Evolutionary conservation across 1,140 invertebrate species (phyloP).

Genomic region (Acromyrmex echinatior): DNA sequence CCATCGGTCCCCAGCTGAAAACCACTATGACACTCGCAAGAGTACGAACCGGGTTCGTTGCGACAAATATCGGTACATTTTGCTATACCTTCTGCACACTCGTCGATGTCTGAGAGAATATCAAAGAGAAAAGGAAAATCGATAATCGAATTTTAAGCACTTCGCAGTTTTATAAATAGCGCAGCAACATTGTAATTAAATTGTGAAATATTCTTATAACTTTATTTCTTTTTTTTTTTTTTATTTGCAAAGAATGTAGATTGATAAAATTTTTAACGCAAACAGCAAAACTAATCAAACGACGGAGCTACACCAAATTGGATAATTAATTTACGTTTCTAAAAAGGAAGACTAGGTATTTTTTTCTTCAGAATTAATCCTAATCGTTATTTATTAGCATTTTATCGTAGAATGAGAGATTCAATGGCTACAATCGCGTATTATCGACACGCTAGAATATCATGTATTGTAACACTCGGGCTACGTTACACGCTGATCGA

Average conservation of each 20-base stretch:
- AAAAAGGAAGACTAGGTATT: too few relatives aligned
- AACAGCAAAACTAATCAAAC: not conserved
- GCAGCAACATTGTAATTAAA: not conserved
- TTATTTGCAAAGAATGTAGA: not conserved
- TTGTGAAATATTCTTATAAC: not conserved
- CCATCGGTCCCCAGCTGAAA: slow-evolving; percentile 85
- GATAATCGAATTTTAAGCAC: slow-evolving; percentile 1
- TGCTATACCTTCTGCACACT: slow-evolving; percentile 90
- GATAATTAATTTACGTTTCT: not conserved
- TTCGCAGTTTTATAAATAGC: not conserved
- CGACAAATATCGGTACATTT: slow-evolving; percentile 88
- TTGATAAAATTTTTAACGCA: not conserved
- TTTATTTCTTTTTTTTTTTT: not conserved
- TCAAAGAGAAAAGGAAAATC: not conserved
- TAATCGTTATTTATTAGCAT: not conserved
- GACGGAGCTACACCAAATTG: not conserved
- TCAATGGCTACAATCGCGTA: not conserved
- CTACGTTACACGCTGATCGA: slow-evolving; percentile 17
- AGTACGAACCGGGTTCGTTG: slow-evolving; percentile 86
- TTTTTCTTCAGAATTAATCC: not conserved
- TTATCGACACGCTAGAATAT: slow-evolving; percentile 16
- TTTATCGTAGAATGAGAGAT: not conserved
- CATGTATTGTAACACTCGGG: not conserved
- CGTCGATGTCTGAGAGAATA: slow-evolving; percentile 92
- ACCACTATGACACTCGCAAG: slow-evolving; percentile 84